Evolutionary conservation across 1,140 invertebrate genomes (phyloP), one percentile per base, ranked within the genome.

Genomic region (Bombus ignitus): DNA sequence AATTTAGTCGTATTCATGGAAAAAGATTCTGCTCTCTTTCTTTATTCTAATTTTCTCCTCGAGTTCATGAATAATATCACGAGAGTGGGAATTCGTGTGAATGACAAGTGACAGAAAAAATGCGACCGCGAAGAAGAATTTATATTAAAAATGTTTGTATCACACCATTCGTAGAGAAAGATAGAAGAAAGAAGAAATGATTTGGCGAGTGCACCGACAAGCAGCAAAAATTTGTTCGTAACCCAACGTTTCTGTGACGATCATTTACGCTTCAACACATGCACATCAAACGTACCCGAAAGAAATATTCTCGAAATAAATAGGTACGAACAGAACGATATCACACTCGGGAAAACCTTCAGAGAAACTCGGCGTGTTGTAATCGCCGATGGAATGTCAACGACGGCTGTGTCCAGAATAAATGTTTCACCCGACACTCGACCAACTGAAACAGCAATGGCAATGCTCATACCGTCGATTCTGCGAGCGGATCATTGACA

Each of bases 401-500:
- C 66, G 44, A 71, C 44, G 39, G 28, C 42, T 39, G n/a, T 37
- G 22, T 13, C 10, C 2, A 28, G 35, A 65, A 74, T 44, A 71
- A 65, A 82, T 13, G 80, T 82, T 65, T 75, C 39, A 42, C 13
- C 32, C 5, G 37, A 28, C 1, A 3, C 8, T 22, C 59, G 47
- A 53, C 28, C 44, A 37, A n/a, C 37, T 81, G 39, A 62, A 80
- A n/a, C 10, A 9, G 28, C 28, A 32, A 53, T 37, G 68, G 35
- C 68, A 28, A 65, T 18, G 57, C 57, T 74, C 80, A 37, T 82
- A 74, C 32, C 57, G 42, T 37, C 42, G 71, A 62, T 44, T 18
- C 53, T 18, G 37, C 39, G n/a, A n/a, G 53, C n/a, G 80, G 42
- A 82, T 75, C 71, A 75, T 65, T 59, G 72, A 75, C 74, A n/a